Evolutionary conservation across 2,888 invertebrate species (phyloP), one percentile per base, ranked within the genome.

Genomic region (Koerneria pararmatus): DNA sequence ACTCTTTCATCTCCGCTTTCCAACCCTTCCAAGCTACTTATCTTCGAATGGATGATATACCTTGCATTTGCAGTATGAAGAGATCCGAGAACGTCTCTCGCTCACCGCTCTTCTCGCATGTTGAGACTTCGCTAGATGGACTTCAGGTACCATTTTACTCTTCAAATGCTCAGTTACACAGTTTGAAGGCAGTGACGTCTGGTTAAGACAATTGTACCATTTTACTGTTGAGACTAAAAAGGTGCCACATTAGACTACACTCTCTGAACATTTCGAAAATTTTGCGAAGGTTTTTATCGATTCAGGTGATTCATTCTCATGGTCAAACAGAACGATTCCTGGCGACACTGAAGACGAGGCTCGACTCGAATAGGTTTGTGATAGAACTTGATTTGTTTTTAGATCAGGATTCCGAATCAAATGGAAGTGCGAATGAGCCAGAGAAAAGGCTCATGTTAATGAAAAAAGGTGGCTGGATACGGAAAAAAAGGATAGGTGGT

Each of bases 21-120:
- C n/a, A n/a, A n/a, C n/a, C n/a, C n/a, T n/a, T n/a, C n/a, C n/a
- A n/a, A n/a, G n/a, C n/a, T n/a, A n/a, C n/a, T n/a, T n/a, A n/a
- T n/a, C n/a, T n/a, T n/a, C n/a, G n/a, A 15, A 41, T 41, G 11
- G 11, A 41, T 41, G 24, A 15, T 51, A 22, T n/a, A 59, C 24
- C n/a, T 59, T 29, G 3, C 51, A 59, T 51, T 66, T 71, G 41
- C 56, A 82, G 81, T 76, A 80, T 88, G 46, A 88, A 87, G 70
- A 84, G 87, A 41, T 81, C 87, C 67, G 89, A 89, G 75, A 87
- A 86, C 73, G 83, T 85, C 15, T 85, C 88, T 0, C 84, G 88
- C 34, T 87, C 88, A 0, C 88, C 89, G 0, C 84, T 89, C 15
- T 86, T 87, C 72, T 87, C 87, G 74, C 87, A 87, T 74, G 85